phyloP scores from a whole-genome alignment of 2,888 invertebrate genomes.

The Cryptus viduatorius region DNA sequence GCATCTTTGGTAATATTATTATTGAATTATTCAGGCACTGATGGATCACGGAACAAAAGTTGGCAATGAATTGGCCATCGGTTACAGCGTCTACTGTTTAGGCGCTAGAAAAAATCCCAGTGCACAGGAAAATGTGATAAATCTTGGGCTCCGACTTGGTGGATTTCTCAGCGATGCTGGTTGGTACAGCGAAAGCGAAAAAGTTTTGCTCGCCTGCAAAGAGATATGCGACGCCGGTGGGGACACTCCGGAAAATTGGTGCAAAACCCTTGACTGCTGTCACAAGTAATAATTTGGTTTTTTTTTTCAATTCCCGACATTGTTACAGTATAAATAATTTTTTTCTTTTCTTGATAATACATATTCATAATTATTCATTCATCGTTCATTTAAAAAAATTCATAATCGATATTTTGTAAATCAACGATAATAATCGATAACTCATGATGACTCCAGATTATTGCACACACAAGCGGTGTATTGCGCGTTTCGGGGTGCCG shows the following conservation, averaged over 20 bases:
- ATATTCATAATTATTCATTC: background rate
- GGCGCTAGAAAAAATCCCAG: conserved; percentile 71
- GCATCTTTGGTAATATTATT: too few relatives aligned
- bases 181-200: conserved; percentile 92
- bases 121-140: conserved; percentile 77
- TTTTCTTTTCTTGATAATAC: background rate
- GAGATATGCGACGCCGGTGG: conserved; percentile 87
- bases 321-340: background rate
- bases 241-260: conserved; percentile 87
- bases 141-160: conserved; percentile 85
- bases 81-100: conserved; percentile 78
- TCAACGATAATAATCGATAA: background rate
- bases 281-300: conserved; percentile 89
- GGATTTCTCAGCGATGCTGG: conserved; percentile 95
- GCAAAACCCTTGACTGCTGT: conserved; percentile 92
- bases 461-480: conserved; percentile 93
- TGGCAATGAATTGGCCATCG: conserved; percentile 84
- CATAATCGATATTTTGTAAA: too few relatives aligned
- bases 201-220: conserved; percentile 90
- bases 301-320: background rate
- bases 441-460: conserved; percentile 87
- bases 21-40: conserved; percentile 84
- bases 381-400: conserved; percentile 4
- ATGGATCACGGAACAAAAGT: conserved; percentile 89
- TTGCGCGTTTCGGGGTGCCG: conserved; percentile 92